Evolutionary conservation across 2,797 vertebrate species (phyloP), one percentile per base, ranked within the genome.

Genomic region (Phoebastria nigripes): DNA sequence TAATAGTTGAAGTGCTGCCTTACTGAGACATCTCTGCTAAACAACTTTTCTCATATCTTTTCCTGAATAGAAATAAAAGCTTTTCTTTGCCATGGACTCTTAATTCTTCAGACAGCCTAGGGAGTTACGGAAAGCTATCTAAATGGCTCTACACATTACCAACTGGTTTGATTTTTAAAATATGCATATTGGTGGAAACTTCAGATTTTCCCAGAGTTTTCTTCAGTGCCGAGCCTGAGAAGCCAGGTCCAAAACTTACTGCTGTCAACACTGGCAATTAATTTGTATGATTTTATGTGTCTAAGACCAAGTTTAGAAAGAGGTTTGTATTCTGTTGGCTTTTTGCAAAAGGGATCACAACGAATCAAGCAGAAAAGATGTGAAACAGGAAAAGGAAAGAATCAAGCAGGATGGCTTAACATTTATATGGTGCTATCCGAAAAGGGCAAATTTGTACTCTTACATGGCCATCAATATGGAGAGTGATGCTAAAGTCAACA

Each of bases 401-500:
- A 85, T 85, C 52, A 78, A 78, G 54, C 19, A 81, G 52, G 26
- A 83, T 62, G 14, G 44, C 35, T 93, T 96, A 86, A 81, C 78
- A 59, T 94, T 94, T 87, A 77, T 59, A 77, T 15, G 86, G 76
- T 74, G 67, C 56, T 82, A 80, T 39, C 81, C 79, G 88, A 81
- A 95, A 94, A 95, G 76, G 94, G 89, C 89, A 93, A 87, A 90
- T 85, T 51, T 51, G 79, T 55, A 44, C 44, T 87, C 42, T 83
- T 90, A 59, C 72, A 71, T 1, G 25, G 79, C 49, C 82, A 92
- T 71, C 89, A 86, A 71, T 81, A 90, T 47, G 87, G 79, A 76
- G 61, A 94, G 49, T 1, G 12, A 83, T n/a, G 65, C 91, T 96
- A 72, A 92, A 91, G 92, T 92, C 94, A 96, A 96, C 61, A 94